Evolutionary conservation across 2,113 vertebrate species (phyloP), one percentile per base, ranked within the genome.

Genomic region (Nansenia antarctica): DNA sequence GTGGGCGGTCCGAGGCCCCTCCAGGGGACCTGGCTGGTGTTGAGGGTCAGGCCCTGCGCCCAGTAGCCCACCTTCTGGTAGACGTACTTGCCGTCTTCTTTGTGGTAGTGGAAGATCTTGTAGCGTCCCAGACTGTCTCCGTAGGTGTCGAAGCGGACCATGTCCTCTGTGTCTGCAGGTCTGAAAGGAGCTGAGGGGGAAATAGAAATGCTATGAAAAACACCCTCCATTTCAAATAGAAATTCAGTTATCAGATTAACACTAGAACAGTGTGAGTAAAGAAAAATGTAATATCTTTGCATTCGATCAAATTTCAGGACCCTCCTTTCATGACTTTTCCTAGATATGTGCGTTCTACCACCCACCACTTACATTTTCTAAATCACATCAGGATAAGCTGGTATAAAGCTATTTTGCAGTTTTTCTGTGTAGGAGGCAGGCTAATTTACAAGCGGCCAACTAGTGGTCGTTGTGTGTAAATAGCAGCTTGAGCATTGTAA

Each of bases 21-120:
- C 98, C 98, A 99, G 0, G 93, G 90, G 47, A 99, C 93, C 71
- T 93, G 83, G 73, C 78, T 89, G 55, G 92, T 96, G 80, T 98
- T 95, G 54, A 99, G 91, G 11, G 85, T 93, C 73, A 99, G 92
- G 70, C 86, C 94, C 82, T 98, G 95, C 18, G 95, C 95, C 98
- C 98, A 99, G 89, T 96, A 98, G 69, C 98, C 98, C 22, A 98
- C 96, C 80, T 98, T 96, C 85, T 86, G 92, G 80, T 99, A 99
- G 45, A 82, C 70, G 6, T 96, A 98, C 73, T 90, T 92, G 31
- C 94, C 95, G 0, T 93, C 93, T 2, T 84, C 72, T 67, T 88
- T 88, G 81, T 96, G 93, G 59, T 96, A 99, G 80, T 95, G 95
- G 78, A 99, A 98, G 85, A 99, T 97, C 84, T 99, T 99, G 91